phyloP scores from a whole-genome alignment of 2,888 invertebrate genomes.

The Platerodrilus igneus region DNA sequence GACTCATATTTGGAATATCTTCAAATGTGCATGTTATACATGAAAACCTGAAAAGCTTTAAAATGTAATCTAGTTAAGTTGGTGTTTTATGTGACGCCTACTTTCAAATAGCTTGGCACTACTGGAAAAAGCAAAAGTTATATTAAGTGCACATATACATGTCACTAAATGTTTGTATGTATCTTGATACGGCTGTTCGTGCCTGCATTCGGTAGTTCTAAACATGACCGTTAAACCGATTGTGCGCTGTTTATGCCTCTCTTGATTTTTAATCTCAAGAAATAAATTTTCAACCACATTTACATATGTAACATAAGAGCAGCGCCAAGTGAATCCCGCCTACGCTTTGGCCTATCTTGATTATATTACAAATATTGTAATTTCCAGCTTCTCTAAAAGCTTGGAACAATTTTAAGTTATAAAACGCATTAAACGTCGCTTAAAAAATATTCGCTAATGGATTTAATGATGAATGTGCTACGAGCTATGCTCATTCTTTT shows the following conservation, averaged over 20 bases:
- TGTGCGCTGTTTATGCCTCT: conserved; percentile 31
- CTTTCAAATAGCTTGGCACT: conserved; percentile 33
- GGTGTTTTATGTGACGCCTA: conserved; percentile 31
- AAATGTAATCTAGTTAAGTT: conserved; percentile 26
- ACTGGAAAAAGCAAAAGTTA: too few species aligned
- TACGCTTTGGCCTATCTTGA: conserved; percentile 21
- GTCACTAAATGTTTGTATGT: conserved; percentile 29
- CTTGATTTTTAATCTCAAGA: conserved; percentile 30
- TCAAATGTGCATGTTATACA: too few species aligned
- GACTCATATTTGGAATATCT: background rate
- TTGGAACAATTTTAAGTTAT: too few species aligned
- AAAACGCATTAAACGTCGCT: conserved; percentile 18
- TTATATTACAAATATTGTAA: conserved; percentile 20
- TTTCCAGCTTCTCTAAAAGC: too few species aligned
- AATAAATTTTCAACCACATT: conserved; percentile 26
- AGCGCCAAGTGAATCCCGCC: conserved; percentile 20
- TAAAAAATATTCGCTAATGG: conserved; percentile 26
- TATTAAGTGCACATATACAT: conserved; percentile 33
- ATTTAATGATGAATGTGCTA: conserved; percentile 31
- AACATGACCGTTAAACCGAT: conserved; percentile 32
- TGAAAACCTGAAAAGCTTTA: too few species aligned
- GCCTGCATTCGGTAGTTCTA: conserved; percentile 34
- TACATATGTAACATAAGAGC: conserved; percentile 23
- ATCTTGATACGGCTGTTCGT: conserved; percentile 33
- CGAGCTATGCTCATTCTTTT: conserved; percentile 28